Evolutionary conservation across 2,797 vertebrate species (phyloP).

Genomic region (Sebastes steindachneri): DNA sequence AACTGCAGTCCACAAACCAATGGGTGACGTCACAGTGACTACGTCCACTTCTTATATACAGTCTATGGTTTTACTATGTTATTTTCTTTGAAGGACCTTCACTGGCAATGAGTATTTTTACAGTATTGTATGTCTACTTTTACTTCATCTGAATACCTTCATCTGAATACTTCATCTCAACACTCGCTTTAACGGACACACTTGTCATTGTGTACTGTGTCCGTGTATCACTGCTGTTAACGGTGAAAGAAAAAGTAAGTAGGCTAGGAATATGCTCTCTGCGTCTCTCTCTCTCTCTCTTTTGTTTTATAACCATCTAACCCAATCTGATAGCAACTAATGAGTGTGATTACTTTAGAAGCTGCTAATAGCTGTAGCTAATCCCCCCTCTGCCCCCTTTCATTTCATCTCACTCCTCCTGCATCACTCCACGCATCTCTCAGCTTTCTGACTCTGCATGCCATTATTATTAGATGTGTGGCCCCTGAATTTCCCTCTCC

Average conservation of each 20-base stretch:
- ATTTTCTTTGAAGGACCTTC: neutral
- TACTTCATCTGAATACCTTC: neutral
- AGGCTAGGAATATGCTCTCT: neutral
- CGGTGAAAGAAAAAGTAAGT: neutral
- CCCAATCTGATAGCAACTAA: conserved; percentile 77
- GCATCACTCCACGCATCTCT: conserved; percentile 56
- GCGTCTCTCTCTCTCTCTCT: conserved; percentile 9
- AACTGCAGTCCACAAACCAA: too few species aligned
- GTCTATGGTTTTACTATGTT: neutral
- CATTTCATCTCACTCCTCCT: conserved; percentile 66
- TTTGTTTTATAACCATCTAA: conserved; percentile 74
- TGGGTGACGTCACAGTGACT: too few species aligned
- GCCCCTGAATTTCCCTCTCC: conserved; percentile 4
- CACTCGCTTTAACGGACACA: neutral
- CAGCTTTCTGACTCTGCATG: conserved; percentile 35
- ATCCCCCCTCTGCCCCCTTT: conserved; percentile 65
- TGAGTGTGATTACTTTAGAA: conserved; percentile 78
- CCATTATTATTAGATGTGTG: conserved; percentile 30
- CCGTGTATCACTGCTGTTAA: neutral
- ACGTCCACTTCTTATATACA: too few species aligned
- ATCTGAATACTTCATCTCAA: too few species aligned
- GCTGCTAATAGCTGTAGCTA: conserved; percentile 77
- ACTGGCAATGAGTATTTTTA: neutral
- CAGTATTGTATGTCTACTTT: neutral
- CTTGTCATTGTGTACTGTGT: neutral